A percentile compares a stretch with the other conserved stretches of the same genome.
These are phyloP conservation scores for Euplexia lucipara DNA, from an alignment of 2,888 invertebrate species.

Conservation along the genomic window DNA sequence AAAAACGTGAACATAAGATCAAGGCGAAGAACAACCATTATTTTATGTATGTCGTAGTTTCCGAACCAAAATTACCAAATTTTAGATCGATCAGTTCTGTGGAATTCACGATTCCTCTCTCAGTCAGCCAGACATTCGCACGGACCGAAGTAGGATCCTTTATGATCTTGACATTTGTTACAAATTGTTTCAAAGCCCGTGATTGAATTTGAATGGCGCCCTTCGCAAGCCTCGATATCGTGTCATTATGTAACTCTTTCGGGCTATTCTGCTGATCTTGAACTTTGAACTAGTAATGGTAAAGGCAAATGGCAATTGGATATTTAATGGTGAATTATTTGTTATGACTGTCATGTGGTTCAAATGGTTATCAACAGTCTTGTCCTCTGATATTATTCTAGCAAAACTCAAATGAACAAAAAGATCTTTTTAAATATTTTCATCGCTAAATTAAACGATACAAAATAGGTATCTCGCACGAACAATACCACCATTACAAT, in stretches of 20 bases:
- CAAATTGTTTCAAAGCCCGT: slow-evolving; percentile 74
- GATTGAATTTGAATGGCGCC: slow-evolving; percentile 72
- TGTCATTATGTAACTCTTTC: slow-evolving; percentile 68
- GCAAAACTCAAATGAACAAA: neutral
- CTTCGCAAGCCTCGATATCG: slow-evolving; percentile 58
- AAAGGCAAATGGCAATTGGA: slow-evolving; percentile 39
- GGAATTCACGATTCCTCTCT: slow-evolving; percentile 63
- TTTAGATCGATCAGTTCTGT: slow-evolving; percentile 47
- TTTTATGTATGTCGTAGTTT: slow-evolving; percentile 35
- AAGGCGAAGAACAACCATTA: slow-evolving; percentile 16
- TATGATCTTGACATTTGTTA: slow-evolving; percentile 79
- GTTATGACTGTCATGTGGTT: slow-evolving; percentile 1
- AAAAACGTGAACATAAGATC: neutral
- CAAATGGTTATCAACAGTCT: neutral
- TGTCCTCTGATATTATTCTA: neutral
- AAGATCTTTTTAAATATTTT: neutral
- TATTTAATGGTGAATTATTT: slow-evolving; percentile 22
- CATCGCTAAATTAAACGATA: neutral
- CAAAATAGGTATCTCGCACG: slow-evolving; percentile 2
- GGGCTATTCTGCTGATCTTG: slow-evolving; percentile 61
- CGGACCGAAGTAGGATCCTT: slow-evolving; percentile 64
- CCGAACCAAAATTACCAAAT: slow-evolving; percentile 54
- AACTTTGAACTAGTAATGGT: slow-evolving; percentile 59
- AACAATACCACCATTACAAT: slow-evolving; percentile 35
- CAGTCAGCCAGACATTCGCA: slow-evolving; percentile 60